Evolutionary conservation across 2,888 invertebrate genomes (phyloP).

Genomic region (Norana najaformis): DNA sequence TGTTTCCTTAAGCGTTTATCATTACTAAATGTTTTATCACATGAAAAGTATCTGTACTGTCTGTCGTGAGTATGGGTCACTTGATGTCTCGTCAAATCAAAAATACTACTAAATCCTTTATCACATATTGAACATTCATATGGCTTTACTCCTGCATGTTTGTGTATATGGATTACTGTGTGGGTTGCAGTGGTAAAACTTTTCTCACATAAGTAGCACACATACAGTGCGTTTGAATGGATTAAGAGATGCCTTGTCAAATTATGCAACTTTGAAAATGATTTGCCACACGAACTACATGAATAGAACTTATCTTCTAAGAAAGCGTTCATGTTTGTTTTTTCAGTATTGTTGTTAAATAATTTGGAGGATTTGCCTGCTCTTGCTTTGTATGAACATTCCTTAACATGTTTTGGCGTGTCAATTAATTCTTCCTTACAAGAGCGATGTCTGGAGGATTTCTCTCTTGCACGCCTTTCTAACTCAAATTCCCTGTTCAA

Average conservation of each 20-base stretch:
- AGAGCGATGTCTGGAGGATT: not conserved
- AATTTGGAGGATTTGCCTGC: not conserved
- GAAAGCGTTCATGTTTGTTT: not conserved
- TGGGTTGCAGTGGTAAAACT: not conserved
- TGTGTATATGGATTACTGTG: not conserved
- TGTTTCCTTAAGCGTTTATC: not conserved
- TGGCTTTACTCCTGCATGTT: slow-evolving; percentile 21
- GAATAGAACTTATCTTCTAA: not conserved
- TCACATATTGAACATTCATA: slow-evolving; percentile 16
- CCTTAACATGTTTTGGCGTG: not conserved
- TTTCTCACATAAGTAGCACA: not conserved
- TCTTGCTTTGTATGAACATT: not conserved
- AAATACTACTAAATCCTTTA: not conserved
- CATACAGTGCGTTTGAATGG: not conserved
- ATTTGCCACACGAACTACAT: not conserved
- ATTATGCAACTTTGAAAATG: not conserved
- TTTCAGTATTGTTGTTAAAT: not conserved
- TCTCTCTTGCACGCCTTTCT: not conserved
- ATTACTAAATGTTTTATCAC: slow-evolving; percentile 3
- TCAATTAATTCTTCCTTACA: not conserved
- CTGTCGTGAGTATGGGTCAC: slow-evolving; percentile 1
- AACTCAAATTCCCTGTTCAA: not conserved
- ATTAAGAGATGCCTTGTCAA: not conserved
- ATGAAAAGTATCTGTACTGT: not conserved
- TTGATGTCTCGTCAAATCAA: slow-evolving; percentile 14